Percentiles rank a stretch among this genome's conserved stretches.
phyloP scores from a whole-genome alignment of 1,140 invertebrate genomes.

The Leptopilina boulardi region DNA sequence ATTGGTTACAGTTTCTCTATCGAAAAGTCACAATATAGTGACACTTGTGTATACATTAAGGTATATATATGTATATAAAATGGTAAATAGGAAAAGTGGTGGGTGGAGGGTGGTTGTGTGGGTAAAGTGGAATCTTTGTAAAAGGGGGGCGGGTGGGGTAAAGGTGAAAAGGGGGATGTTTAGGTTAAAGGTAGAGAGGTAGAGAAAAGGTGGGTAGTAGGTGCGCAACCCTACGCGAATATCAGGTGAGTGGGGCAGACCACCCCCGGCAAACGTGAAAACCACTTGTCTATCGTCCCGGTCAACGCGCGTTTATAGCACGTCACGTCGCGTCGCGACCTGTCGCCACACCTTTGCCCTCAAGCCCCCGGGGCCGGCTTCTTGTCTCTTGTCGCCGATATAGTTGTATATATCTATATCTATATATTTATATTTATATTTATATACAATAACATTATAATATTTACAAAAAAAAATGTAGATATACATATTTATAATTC shows the following conservation, averaged over 20 bases:
- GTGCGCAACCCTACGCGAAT: constrained; percentile 69
- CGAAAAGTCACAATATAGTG: too few relatives aligned
- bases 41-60: too few relatives aligned
- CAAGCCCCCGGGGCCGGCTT: not conserved
- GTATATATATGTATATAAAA: too few relatives aligned
- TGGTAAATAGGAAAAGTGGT: constrained; percentile 54
- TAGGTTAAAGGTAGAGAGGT: constrained; percentile 55
- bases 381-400: not conserved
- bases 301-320: constrained; percentile 36
- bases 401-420: too few relatives aligned
- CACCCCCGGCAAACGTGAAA: constrained; percentile 63
- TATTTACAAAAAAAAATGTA: too few relatives aligned
- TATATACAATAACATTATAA: too few relatives aligned
- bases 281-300: constrained; percentile 59
- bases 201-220: constrained; percentile 61
- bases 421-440: too few relatives aligned
- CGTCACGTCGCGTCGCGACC: constrained; percentile 18
- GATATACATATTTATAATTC: too few relatives aligned
- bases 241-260: constrained; percentile 69
- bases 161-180: constrained; percentile 44
- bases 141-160: constrained; percentile 51
- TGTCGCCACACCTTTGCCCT: constrained; percentile 19
- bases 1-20: too few relatives aligned
- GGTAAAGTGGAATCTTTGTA: constrained; percentile 54
- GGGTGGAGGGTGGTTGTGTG: constrained; percentile 55